Conservation (phyloP, 2,797 vertebrate genomes). For the Steatocranus sp. region DNA sequence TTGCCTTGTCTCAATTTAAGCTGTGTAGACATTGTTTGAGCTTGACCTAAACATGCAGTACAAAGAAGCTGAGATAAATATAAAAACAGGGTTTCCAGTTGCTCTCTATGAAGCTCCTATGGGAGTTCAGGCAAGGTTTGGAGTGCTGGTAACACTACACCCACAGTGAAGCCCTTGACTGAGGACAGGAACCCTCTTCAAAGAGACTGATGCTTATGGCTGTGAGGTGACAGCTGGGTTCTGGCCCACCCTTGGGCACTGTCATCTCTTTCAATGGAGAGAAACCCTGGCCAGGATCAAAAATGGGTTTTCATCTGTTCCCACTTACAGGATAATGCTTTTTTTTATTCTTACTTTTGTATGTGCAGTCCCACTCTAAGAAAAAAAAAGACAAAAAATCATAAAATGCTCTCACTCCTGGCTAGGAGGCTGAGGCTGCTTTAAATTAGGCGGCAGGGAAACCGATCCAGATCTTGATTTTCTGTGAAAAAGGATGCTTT, state of each 20-base stretch:
- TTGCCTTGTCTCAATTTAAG: background rate
- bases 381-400: background rate
- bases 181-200: conserved; percentile 67
- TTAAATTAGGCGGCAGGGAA: background rate
- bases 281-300: conserved; percentile 59
- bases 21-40: background rate
- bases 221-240: conserved; percentile 65
- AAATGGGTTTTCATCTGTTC: conserved; percentile 62
- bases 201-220: conserved; percentile 74
- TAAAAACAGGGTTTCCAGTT: conserved; percentile 36
- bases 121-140: conserved; percentile 23
- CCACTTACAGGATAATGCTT: conserved; percentile 39
- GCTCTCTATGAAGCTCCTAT: conserved; percentile 24
- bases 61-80: conserved; percentile 29
- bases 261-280: conserved; percentile 61
- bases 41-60: conserved; percentile 34
- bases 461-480: background rate
- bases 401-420: background rate
- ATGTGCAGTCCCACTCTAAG: background rate
- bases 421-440: background rate
- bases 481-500: background rate
- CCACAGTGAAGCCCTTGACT: conserved; percentile 51
- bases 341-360: conserved; percentile 22
- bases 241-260: conserved; percentile 45
- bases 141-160: conserved; percentile 68